Percentiles rank a stretch among this genome's conserved stretches.
Evolutionary conservation across 2,797 vertebrate species (phyloP).

Genomic region (Hippoglossus hippoglossus): DNA sequence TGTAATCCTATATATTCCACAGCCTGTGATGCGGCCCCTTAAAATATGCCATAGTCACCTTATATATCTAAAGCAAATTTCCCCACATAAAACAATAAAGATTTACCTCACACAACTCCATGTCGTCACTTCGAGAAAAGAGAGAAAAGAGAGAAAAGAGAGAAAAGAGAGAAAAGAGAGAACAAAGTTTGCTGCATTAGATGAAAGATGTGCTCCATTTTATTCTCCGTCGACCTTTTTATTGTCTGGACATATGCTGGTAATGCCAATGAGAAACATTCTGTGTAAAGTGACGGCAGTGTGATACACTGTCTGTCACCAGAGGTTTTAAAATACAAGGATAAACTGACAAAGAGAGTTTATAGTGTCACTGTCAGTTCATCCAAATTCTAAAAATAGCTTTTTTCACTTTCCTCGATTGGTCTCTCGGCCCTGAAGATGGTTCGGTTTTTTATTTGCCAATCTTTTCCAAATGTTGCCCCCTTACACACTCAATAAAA

Average conservation of each 20-base stretch:
- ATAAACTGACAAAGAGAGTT: not conserved
- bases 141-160: slow-evolving; percentile 7
- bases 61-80: slow-evolving; percentile 36
- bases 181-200: slow-evolving; percentile 24
- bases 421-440: not conserved
- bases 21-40: slow-evolving; percentile 38
- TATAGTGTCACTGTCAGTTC: not conserved
- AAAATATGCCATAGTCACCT: slow-evolving; percentile 43
- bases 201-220: slow-evolving; percentile 37
- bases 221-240: slow-evolving; percentile 23
- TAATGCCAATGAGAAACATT: slow-evolving; percentile 16
- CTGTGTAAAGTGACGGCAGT: slow-evolving; percentile 5
- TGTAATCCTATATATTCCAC: slow-evolving; percentile 65
- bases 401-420: not conserved
- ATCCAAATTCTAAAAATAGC: not conserved
- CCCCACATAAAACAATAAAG: slow-evolving; percentile 38
- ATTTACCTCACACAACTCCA: slow-evolving; percentile 44
- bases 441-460: not conserved
- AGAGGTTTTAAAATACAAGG: not conserved
- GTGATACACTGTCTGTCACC: slow-evolving; percentile 15
- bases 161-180: slow-evolving; percentile 13
- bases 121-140: slow-evolving; percentile 7
- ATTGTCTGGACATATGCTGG: slow-evolving; percentile 41
- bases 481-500: not conserved
- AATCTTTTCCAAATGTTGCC: not conserved